Evolutionary conservation across 2,888 invertebrate genomes (phyloP), one percentile per base, ranked within the genome.

Genomic region (Fabriciana adippe): DNA sequence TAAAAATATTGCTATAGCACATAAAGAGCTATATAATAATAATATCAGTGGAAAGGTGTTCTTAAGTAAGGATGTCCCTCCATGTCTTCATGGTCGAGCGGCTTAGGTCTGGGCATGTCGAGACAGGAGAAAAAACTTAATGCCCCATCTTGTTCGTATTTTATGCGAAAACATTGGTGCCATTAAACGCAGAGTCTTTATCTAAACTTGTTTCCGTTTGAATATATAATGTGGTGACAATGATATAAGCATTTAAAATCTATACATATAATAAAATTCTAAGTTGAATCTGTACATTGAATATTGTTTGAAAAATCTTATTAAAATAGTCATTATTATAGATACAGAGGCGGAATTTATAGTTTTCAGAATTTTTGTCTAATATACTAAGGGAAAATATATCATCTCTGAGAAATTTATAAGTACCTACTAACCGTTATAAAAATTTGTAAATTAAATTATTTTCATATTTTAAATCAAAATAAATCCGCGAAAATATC

Each of bases 11-110:
- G 8, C 21, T 8, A 21, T 14, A 47, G 2, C 8, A 59, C 13
- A 35, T 3, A 31, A 18, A 50, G 47, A 53, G 41, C 31, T 21
- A 54, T 26, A 47, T 5, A 15, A 55, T 21, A 55, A 26, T 61
- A 66, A 61, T 55, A 61, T 41, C 35, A 61, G 55, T 66, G 60
- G 60, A 50, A 50, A 8, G 21, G 26, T n/a, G 45, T 61, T 41
- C 61, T 55, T n/a, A 90, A 26, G 87, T 59, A 88, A 88, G 88
- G 88, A 84, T 92, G 91, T 92, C 92, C 92, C 91, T 91, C 89
- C 76, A 78, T 81, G 82, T 90, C 90, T 90, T 89, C 88, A 91
- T 83, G 90, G 87, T 79, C 90, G 83, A 91, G 86, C 84, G 88
- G 83, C 67, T 67, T 54, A 72, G 82, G 82, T 81, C 84, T 81